Evolutionary conservation across 2,113 vertebrate genomes (phyloP), one percentile per base, ranked within the genome.

Genomic region (Caranx melampygus): DNA sequence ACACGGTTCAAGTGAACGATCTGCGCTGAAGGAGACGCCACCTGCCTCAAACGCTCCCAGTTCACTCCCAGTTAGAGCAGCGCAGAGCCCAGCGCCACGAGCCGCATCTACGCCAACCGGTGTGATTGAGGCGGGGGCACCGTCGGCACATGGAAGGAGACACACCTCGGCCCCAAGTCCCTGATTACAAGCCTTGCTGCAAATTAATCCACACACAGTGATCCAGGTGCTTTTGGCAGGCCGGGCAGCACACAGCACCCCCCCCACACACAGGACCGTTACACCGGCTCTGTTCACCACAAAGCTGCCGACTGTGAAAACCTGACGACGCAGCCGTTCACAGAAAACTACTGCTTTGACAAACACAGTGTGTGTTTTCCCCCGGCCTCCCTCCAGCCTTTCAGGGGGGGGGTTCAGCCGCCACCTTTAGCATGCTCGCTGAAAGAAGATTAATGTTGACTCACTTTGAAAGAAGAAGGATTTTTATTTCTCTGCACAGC

Each of bases 121-220:
- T 62, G 1, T 45, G 69, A 77, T 55, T 55, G 52, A 80, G 61
- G 67, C 64, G 72, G 74, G 16, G 57, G 14, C 40, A 13, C 55
- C 33, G 64, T 75, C 3, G 9, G 21, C 40, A n/a, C 61, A 67
- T 54, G 42, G 37, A 72, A 58, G 0, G 12, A 75, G n/a, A 55
- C 35, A 42, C 79, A 74, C 72, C 82, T 75, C 35, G 78, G 79
- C 65, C n/a, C 79, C 55, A 78, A 6, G 37, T 69, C 72, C 44
- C 68, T 55, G 37, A 71, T 72, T 44, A 62, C 69, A 75, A 21
- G 33, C 26, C 0, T 4, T 49, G 18, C 47, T 54, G 65, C 59
- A 74, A 81, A 85, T 65, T 2, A 66, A 71, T 80, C 62, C 40
- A 66, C 54, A 66, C 54, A 11, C 16, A 55, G 51, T 52, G 67